Evolutionary conservation across 2,797 vertebrate genomes (phyloP), one percentile per base, ranked within the genome.

Genomic region (Psittacula derbiana): DNA sequence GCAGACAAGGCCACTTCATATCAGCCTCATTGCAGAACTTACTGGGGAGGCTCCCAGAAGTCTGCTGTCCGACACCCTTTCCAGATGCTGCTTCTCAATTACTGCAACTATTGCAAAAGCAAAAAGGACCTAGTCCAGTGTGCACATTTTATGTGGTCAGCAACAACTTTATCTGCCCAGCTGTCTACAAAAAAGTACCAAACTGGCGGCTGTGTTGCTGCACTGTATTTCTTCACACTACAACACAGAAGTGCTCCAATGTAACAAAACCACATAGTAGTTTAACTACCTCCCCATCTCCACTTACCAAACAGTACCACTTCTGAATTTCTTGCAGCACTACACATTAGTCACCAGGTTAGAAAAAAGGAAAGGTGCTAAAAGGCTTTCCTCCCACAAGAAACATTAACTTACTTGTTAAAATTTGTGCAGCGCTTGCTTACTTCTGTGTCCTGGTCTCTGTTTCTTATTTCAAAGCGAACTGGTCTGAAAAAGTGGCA

Each of bases 81-180:
- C 43, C 53, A 82, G 49, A 60, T 33, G 15, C 57, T 71, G 38
- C 28, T 64, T 86, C 52, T 36, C 18, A 53, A 41, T 1, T 0
- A 33, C 61, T 25, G 41, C 12, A 61, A 4, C 20, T 61, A 31
- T 30, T 38, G 44, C 36, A 47, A 67, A 60, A 80, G 24, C 21
- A 38, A 81, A 55, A 60, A 4, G 5, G 33, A 24, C 6, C 18
- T 30, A 9, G 30, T 13, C 9, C 33, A 2, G 13, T 1, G 9
- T 3, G 40, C 0, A 0, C 3, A 1, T 31, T 87, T 80, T 10
- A 4, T 13, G 27, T 25, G 16, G 16, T 30, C 24, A 12, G 13
- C 1, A 4, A 27, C 71, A 60, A 31, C 40, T 60, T 47, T 23
- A 21, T 23, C 47, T 80, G 49, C 21, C 66, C 49, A 44, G 33